Evolutionary conservation across 2,888 invertebrate genomes (phyloP).

Genomic region (Diarsia rubi): DNA sequence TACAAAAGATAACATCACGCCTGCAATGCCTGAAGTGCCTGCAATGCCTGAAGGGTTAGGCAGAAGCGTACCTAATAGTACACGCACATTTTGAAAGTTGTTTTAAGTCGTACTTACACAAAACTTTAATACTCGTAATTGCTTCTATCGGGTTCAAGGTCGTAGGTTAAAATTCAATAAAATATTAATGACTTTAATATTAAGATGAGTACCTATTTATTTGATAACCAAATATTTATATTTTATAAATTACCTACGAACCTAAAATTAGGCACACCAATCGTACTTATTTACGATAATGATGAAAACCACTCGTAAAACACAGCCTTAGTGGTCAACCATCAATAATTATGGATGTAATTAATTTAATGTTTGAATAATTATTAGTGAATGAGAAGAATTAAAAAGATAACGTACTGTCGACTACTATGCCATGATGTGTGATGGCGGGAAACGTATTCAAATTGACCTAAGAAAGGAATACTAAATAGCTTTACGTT

Average conservation of each 20-base stretch:
- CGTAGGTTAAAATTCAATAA: not conserved
- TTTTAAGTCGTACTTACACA: not conserved
- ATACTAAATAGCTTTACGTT: conserved; percentile 66
- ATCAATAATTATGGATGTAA: conserved; percentile 14
- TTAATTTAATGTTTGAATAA: conserved; percentile 37
- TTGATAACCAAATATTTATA: conserved; percentile 17
- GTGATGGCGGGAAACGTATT: conserved; percentile 50
- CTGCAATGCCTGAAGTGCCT: too few species aligned
- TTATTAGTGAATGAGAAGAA: not conserved
- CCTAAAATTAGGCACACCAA: conserved; percentile 7
- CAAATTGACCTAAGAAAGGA: conserved; percentile 58
- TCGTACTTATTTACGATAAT: conserved; percentile 34
- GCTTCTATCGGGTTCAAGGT: too few species aligned
- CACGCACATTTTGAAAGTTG: too few species aligned
- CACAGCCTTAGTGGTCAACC: conserved; percentile 18
- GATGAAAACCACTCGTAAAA: conserved; percentile 19
- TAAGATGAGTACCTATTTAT: conserved; percentile 15
- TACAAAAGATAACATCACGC: too few species aligned
- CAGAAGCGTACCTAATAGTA: too few species aligned
- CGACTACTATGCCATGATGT: conserved; percentile 1
- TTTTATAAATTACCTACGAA: not conserved
- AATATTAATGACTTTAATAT: conserved; percentile 1
- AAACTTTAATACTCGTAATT: too few species aligned
- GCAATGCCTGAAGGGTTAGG: too few species aligned
- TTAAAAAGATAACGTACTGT: not conserved